A percentile compares a stretch with the other conserved stretches of the same genome.
These are phyloP conservation scores for Coluber constrictor DNA, from an alignment of 2,797 vertebrate genomes.

Conservation along the genomic window DNA sequence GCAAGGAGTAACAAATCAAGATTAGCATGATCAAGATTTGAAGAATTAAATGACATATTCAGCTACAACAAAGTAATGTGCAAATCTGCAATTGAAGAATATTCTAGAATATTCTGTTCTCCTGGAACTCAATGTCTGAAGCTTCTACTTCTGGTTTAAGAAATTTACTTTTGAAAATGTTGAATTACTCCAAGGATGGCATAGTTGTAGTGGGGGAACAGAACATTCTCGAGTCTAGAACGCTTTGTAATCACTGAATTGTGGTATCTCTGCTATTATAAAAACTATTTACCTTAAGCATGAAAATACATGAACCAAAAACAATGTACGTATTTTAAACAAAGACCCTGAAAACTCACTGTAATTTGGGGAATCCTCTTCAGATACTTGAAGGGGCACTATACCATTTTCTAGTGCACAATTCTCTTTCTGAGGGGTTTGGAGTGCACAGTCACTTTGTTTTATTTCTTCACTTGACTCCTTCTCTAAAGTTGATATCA, in stretches of 20 bases:
- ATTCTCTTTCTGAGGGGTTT: slow-evolving; percentile 20
- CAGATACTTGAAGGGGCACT: slow-evolving; percentile 38
- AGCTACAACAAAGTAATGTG: not conserved
- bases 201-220: not conserved
- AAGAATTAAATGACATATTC: not conserved
- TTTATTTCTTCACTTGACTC: slow-evolving; percentile 44
- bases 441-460: slow-evolving; percentile 20
- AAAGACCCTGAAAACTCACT: slow-evolving; percentile 72
- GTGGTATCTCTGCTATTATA: not conserved
- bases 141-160: not conserved
- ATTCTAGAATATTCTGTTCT: not conserved
- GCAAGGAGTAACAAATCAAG: not conserved
- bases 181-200: not conserved
- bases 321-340: not conserved
- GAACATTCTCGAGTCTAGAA: not conserved
- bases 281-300: not conserved
- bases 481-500: slow-evolving; percentile 76
- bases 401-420: slow-evolving; percentile 28
- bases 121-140: not conserved
- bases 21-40: not conserved
- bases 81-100: not conserved
- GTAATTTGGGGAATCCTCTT: slow-evolving; percentile 81
- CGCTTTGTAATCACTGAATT: not conserved
- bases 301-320: not conserved
- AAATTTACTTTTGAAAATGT: not conserved